Evolutionary conservation across 2,888 invertebrate species (phyloP), one percentile per base, ranked within the genome.

Genomic region (Rutpela maculata): DNA sequence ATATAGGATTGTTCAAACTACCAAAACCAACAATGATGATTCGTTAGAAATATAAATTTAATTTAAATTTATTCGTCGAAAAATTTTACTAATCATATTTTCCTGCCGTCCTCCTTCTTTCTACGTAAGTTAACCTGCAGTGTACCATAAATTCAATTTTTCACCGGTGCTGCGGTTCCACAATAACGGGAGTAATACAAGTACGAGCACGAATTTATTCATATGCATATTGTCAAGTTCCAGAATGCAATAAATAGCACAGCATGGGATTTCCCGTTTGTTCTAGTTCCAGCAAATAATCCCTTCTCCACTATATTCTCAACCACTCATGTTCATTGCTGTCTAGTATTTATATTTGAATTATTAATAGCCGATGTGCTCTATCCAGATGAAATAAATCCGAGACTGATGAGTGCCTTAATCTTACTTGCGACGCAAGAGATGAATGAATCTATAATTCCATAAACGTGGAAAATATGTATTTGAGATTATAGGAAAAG

Each of bases 151-250:
- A 76, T 74, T 76, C 57, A 76, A 74, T 76, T 74, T 74, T 73
- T 50, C 73, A 73, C 50, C 50, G 50, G 50, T 50, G 50, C 50
- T 59, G 73, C 38, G 76, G 76, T 74, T 74, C 67, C 63, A 74
- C 74, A 74, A 74, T 76, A 76, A 76, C 75, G 67, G 50, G n/a
- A 74, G 74, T 76, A 74, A 77, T 63, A 74, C 38, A 50, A 77
- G 55, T 68, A 74, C 59, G 77, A 18, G 67, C 19, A 59, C 63
- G 74, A 68, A 70, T 75, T 68, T 69, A 70, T 75, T 35, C 74
- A 68, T 77, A 77, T 77, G 74, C 77, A 77, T 76, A 67, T 76
- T 74, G 76, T 76, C 76, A 76, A 77, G 69, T 77, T 75, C 63
- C 65, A 75, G 77, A 69, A 68, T 62, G 77, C 63, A 74, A 68